Base-by-base conservation (phyloP, 2,113 vertebrate species). In the Boleophthalmus pectinirostris region DNA sequence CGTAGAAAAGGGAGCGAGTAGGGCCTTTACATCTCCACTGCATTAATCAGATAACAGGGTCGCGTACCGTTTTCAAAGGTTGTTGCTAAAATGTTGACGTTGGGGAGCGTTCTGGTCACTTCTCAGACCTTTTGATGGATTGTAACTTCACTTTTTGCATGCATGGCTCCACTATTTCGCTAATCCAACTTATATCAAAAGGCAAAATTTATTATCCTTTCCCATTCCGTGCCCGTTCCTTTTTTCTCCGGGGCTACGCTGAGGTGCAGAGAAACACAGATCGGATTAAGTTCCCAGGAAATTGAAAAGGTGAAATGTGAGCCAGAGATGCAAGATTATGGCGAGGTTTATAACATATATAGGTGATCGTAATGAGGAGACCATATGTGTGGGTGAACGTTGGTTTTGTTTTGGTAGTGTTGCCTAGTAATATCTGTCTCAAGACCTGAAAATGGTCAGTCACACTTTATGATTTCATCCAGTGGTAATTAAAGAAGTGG, bases 211-310 rank as follows among this genome's bases (percentile, higher is more conserved):
- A 87, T 88, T 85, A 82, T 78, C 79, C 80, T 68, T 72, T 51
- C 77, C 38, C 68, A 68, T 16, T 33, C 61, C 61, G 15, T 21
- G 11, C 12, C n/a, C 35, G 14, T 43, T n/a, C 11, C 38, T 25
- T 45, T 65, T 77, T 77, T 63, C 86, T 83, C 81, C 61, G 70
- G 16, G 85, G 73, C 79, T 72, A 51, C 77, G 79, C 79, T 75
- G 84, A 89, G 84, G 82, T 78, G 75, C 49, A 61, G 75, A 74
- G 82, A 77, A 82, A 78, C 84, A 87, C 70, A 82, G 72, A 66
- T 61, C 68, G 85, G 85, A 85, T 88, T 86, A 86, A 25, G 75
- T 91, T 91, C 80, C 85, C 87, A 88, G 90, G 89, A 92, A 91
- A 92, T 90, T 90, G 85, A 89, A 91, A 92, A 90, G 86, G 87